These are phyloP conservation scores for Perithous albicinctus DNA, from an alignment of 2,888 invertebrate species.

Conservation along the genomic window DNA sequence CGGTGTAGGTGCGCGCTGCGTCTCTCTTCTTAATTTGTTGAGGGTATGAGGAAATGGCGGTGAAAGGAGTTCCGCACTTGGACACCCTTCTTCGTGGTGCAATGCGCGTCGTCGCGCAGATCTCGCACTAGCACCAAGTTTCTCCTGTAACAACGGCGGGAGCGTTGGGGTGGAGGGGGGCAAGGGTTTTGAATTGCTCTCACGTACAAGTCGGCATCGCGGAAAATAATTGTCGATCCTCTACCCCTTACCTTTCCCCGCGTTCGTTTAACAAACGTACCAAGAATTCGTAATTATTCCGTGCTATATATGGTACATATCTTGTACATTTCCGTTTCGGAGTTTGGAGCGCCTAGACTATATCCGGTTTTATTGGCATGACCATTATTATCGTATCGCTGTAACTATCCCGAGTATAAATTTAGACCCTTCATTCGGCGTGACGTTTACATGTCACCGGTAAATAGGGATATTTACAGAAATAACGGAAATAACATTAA, in stretches of 20 bases:
- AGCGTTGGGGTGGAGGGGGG: too few species aligned
- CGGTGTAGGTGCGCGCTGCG: conserved; percentile 18
- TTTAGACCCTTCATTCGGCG: conserved; percentile 23
- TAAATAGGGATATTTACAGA: too few species aligned
- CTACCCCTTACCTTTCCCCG: conserved; percentile 15
- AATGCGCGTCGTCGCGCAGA: conserved; percentile 38
- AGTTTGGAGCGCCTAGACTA: conserved; percentile 15
- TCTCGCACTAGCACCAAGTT: conserved; percentile 44
- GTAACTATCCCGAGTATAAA: background rate
- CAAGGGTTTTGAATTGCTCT: conserved; percentile 57
- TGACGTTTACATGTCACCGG: too few species aligned
- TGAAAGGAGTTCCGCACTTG: conserved; percentile 52
- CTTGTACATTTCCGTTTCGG: conserved; percentile 41
- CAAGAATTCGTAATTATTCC: conserved; percentile 59
- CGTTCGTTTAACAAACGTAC: conserved; percentile 61
- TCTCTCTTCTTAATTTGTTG: conserved; percentile 13
- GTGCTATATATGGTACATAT: conserved; percentile 42
- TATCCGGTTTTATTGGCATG: conserved; percentile 32
- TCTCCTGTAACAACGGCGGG: conserved; percentile 35
- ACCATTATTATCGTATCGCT: background rate
- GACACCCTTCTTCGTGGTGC: conserved; percentile 43
- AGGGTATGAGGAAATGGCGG: conserved; percentile 29
- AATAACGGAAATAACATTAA: too few species aligned
- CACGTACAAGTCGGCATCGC: conserved; percentile 66
- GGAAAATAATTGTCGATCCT: conserved; percentile 68